phyloP scores from a whole-genome alignment of 37 sponge, comb jelly and placozoan genomes.

The Eunapius fragilis region DNA sequence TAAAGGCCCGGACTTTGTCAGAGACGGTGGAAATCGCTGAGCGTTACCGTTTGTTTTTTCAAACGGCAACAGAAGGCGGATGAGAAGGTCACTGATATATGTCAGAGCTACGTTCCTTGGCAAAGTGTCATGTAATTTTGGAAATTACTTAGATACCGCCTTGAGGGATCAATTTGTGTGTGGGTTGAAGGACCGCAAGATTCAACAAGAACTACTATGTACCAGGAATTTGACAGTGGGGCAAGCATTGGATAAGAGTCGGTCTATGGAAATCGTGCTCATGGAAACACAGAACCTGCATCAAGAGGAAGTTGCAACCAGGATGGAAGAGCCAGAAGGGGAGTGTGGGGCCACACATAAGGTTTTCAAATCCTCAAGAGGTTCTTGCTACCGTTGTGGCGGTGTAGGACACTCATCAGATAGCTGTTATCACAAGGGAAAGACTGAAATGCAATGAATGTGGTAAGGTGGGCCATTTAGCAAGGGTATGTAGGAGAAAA shows the following conservation, averaged over 20 bases:
- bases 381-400: slow-evolving; percentile 2
- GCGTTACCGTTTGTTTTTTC: neutral
- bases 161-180: neutral
- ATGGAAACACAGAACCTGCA: neutral
- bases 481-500: neutral
- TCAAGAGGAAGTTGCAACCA: neutral
- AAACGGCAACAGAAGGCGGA: neutral
- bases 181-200: neutral
- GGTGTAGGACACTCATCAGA: neutral
- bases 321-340: neutral
- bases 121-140: neutral
- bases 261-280: neutral
- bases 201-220: slow-evolving; percentile 9
- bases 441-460: too few species aligned
- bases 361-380: neutral
- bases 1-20: neutral
- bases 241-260: neutral
- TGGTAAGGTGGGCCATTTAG: neutral
- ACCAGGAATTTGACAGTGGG: neutral
- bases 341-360: neutral
- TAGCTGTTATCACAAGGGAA: neutral
- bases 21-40: slow-evolving; percentile 8
- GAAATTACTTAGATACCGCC: neutral
- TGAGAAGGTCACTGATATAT: neutral
- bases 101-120: neutral